Evolutionary conservation across 2,113 vertebrate species (phyloP).

Genomic region (Antennarius striatus): DNA sequence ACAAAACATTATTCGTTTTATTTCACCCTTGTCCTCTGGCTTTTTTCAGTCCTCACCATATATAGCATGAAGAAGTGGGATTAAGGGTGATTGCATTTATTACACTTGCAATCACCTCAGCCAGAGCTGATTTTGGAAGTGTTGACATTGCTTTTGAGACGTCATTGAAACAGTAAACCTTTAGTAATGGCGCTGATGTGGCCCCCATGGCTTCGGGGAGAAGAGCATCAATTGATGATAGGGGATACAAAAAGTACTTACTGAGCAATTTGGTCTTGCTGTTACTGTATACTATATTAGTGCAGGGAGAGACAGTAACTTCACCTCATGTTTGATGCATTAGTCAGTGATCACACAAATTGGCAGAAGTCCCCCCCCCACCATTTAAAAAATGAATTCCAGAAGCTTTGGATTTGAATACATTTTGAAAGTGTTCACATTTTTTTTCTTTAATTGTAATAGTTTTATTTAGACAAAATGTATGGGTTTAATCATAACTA

Average conservation of each 20-base stretch:
- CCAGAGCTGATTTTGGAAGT: slow-evolving; percentile 46
- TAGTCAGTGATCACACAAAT: slow-evolving; percentile 27
- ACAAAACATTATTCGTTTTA: not conserved
- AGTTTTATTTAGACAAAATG: no score
- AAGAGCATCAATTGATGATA: not conserved
- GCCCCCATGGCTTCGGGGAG: not conserved
- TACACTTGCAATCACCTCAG: slow-evolving; percentile 59
- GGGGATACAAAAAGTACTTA: not conserved
- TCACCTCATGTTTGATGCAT: slow-evolving; percentile 7
- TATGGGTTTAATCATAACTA: not conserved
- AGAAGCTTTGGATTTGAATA: no score
- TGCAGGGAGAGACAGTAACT: slow-evolving; percentile 7
- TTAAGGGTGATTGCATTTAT: slow-evolving; percentile 68
- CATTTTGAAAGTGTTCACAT: not conserved
- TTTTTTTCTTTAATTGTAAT: no score
- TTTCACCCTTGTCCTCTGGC: slow-evolving; percentile 34
- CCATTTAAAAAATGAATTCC: no score
- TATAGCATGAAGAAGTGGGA: slow-evolving; percentile 21
- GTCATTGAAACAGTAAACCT: slow-evolving; percentile 45
- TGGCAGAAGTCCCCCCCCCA: no score
- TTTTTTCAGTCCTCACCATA: slow-evolving; percentile 16
- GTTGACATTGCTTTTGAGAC: slow-evolving; percentile 39
- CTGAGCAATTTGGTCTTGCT: slow-evolving; percentile 12
- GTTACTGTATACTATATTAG: not conserved
- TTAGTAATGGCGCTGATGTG: slow-evolving; percentile 36